Conservation (phyloP, 2,888 invertebrate genomes). For the Apodemia zela region DNA sequence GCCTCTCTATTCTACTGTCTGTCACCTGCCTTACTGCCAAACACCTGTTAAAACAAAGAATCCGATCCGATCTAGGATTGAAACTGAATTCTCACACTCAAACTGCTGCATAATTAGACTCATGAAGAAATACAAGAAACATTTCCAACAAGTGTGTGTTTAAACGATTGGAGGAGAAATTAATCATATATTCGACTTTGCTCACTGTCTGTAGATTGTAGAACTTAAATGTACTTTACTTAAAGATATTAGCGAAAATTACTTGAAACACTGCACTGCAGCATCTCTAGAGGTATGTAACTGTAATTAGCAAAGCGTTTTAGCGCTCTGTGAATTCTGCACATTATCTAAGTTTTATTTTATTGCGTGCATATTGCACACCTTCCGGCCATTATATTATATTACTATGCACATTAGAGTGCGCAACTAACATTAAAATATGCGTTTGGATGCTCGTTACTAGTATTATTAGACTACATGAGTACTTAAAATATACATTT, state of each 20-base stretch:
- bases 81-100: too few relatives aligned
- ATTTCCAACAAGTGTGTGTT: neutral
- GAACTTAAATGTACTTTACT: constrained; percentile 40
- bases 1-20: too few relatives aligned
- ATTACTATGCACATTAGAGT: constrained; percentile 17
- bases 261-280: constrained; percentile 64
- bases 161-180: constrained; percentile 1
- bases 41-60: too few relatives aligned
- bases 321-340: constrained; percentile 39
- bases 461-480: neutral
- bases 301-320: constrained; percentile 62
- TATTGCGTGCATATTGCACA: constrained; percentile 36
- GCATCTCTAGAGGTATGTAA: constrained; percentile 46
- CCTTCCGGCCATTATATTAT: constrained; percentile 26
- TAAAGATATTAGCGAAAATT: constrained; percentile 60
- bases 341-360: constrained; percentile 41
- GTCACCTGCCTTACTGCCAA: too few relatives aligned
- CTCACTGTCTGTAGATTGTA: constrained; percentile 22
- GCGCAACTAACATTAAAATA: constrained; percentile 11
- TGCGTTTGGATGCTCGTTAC: neutral
- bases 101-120: too few relatives aligned
- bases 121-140: too few relatives aligned
- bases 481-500: neutral
- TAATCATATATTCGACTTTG: constrained; percentile 10
- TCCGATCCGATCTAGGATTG: too few relatives aligned